Conservation (phyloP, 2,113 vertebrate genomes). For the Athene cunicularia region DNA sequence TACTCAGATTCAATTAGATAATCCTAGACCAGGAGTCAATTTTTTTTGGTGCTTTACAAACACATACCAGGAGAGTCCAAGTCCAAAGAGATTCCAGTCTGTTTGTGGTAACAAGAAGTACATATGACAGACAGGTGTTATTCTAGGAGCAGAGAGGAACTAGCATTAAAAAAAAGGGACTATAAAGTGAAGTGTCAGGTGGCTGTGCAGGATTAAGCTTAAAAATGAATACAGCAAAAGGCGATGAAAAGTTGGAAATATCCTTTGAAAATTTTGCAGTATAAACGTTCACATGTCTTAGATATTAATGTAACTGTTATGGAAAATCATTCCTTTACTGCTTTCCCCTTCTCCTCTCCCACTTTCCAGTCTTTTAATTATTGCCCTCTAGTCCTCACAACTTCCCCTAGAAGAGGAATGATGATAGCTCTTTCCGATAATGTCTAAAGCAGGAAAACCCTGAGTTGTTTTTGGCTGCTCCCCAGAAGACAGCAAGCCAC, state of each 20-base stretch:
- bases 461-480: neutral
- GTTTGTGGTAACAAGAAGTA: neutral
- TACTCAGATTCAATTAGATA: neutral
- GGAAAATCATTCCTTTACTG: neutral
- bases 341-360: neutral
- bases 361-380: neutral
- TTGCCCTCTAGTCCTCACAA: neutral
- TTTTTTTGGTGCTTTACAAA: neutral
- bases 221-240: neutral
- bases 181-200: neutral
- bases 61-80: rapidly evolving
- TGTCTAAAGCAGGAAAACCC: neutral
- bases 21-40: neutral
- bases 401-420: neutral
- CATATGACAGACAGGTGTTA: neutral
- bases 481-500: neutral
- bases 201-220: neutral
- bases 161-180: neutral
- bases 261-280: neutral
- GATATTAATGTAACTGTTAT: neutral
- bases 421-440: neutral
- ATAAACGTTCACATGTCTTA: neutral
- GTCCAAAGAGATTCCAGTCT: neutral
- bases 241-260: neutral
- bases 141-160: neutral